Conservation (phyloP, 2,797 vertebrate species). For the Microctenopoma lineatum region DNA sequence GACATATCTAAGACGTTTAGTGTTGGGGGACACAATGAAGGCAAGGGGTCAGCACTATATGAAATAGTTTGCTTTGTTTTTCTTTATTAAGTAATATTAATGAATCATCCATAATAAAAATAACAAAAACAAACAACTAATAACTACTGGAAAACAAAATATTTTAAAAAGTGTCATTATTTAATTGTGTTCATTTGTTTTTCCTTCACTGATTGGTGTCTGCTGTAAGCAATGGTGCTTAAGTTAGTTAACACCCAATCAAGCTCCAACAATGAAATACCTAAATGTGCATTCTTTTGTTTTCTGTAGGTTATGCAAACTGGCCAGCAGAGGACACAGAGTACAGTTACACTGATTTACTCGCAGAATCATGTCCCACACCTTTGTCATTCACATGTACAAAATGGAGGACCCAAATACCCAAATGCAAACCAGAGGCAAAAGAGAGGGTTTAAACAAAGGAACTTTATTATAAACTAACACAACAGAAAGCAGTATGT, state of each 20-base stretch:
- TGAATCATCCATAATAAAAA: too few relatives aligned
- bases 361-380: neutral
- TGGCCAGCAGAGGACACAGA: constrained; percentile 8
- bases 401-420: too few relatives aligned
- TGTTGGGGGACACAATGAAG: neutral
- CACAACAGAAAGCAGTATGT: too few relatives aligned
- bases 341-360: constrained; percentile 6
- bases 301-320: constrained; percentile 11
- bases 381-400: too few relatives aligned
- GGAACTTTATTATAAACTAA: too few relatives aligned
- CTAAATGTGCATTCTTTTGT: constrained; percentile 8
- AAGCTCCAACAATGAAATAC: constrained; percentile 36
- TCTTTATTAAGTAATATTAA: too few relatives aligned
- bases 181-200: neutral
- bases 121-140: neutral
- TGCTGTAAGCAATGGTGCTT: constrained; percentile 10
- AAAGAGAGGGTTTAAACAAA: too few relatives aligned
- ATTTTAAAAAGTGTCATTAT: neutral
- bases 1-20: neutral
- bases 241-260: constrained; percentile 7
- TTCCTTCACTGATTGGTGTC: neutral
- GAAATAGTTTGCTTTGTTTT: neutral
- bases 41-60: neutral
- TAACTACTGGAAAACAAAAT: neutral
- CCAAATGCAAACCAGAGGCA: too few relatives aligned